phyloP scores from a whole-genome alignment of 92 coral and sea anemone genomes.

The Phenganax stokvisi region DNA sequence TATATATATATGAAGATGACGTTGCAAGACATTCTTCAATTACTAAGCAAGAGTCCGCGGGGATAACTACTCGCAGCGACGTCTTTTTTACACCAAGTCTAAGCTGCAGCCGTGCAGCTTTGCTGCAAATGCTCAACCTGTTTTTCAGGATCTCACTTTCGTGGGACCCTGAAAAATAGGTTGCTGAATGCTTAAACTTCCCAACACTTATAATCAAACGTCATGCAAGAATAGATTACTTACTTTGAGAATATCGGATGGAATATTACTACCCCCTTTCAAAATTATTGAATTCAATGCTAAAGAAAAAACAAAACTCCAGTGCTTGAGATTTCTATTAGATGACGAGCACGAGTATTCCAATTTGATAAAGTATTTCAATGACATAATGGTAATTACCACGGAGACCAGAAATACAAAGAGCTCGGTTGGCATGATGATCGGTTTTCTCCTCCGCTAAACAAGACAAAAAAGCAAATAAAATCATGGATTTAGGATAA shows the following conservation, averaged over 20 bases:
- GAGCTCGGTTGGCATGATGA: constrained; percentile 30
- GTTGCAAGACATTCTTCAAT: too few relatives aligned
- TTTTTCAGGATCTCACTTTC: background rate
- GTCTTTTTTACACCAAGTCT: too few relatives aligned
- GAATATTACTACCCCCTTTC: constrained; percentile 47
- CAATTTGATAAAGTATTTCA: background rate
- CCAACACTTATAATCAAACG: background rate
- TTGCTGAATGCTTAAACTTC: too few relatives aligned
- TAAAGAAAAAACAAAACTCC: constrained; percentile 29
- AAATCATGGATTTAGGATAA: background rate
- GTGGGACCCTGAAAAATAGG: too few relatives aligned
- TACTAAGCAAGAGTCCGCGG: too few relatives aligned
- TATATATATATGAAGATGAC: background rate
- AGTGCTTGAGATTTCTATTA: background rate
- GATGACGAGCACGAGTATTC: too few relatives aligned
- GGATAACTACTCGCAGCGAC: too few relatives aligned
- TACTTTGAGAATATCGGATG: constrained; percentile 49
- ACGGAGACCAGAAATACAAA: constrained; percentile 47
- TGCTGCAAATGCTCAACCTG: background rate
- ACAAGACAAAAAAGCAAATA: too few relatives aligned
- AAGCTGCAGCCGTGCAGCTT: too few relatives aligned
- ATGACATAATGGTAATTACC: constrained; percentile 19
- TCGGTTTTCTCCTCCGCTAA: constrained; percentile 37
- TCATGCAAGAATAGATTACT: background rate
- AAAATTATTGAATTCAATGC: constrained; percentile 51